These are phyloP conservation scores for Acridotheres tristis DNA, from an alignment of 2,797 vertebrate genomes.

Conservation along the genomic window DNA sequence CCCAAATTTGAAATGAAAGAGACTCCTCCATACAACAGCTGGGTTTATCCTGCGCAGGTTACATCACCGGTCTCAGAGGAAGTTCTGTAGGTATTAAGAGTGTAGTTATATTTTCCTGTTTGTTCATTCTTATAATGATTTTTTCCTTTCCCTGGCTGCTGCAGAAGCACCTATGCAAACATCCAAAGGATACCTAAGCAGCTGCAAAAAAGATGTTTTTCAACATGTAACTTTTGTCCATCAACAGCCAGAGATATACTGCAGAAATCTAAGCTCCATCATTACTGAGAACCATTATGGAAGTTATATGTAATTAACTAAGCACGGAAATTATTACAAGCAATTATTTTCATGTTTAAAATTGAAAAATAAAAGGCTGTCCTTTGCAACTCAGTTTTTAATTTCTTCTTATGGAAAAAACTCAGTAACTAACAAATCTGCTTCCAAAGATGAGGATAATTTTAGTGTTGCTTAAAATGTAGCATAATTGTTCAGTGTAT, in stretches of 20 bases:
- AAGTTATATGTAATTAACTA: not conserved
- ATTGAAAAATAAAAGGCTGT: not conserved
- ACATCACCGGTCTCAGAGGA: not conserved
- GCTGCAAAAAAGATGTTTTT: not conserved
- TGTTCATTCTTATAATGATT: not conserved
- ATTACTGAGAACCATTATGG: not conserved
- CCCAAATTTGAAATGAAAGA: not conserved
- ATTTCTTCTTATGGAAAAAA: not conserved
- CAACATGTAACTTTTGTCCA: not conserved
- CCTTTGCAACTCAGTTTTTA: not conserved
- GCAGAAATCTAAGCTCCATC: not conserved
- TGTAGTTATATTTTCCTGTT: conserved; percentile 23
- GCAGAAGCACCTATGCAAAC: not conserved
- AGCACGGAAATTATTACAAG: not conserved
- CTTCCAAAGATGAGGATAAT: not conserved
- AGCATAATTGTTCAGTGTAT: not conserved
- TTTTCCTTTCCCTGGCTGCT: not conserved
- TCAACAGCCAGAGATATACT: not conserved
- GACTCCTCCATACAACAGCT: fast-evolving
- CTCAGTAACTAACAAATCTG: not conserved
- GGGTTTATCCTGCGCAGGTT: not conserved
- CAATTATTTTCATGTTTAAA: not conserved
- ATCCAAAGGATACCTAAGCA: not conserved
- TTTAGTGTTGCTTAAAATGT: not conserved
- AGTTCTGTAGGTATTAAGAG: not conserved